phyloP scores from a whole-genome alignment of 2,797 vertebrate species.

The Acanthornis magna region DNA sequence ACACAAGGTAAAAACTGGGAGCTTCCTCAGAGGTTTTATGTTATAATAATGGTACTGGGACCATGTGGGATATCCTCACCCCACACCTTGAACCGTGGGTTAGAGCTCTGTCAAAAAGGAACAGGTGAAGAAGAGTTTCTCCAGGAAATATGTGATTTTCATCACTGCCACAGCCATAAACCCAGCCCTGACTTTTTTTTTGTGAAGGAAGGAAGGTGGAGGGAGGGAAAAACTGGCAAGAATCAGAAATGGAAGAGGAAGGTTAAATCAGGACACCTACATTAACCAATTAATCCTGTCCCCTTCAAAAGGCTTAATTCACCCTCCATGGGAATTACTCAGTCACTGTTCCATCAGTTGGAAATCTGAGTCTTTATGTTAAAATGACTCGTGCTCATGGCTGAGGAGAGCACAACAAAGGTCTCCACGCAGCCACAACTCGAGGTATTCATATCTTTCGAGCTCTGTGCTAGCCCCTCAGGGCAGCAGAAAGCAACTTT shows the following conservation, averaged over 20 bases:
- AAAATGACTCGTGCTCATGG: not conserved
- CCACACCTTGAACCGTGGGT: not conserved
- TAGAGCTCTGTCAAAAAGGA: not conserved
- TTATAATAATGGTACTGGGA: not conserved
- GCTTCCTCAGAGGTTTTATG: not conserved
- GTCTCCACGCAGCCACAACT: not conserved
- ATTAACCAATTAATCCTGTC: not conserved
- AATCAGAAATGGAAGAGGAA: not conserved
- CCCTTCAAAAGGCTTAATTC: not conserved
- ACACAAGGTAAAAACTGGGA: accelerated
- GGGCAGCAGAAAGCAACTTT: not conserved
- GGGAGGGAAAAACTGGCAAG: not conserved
- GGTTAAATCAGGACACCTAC: not conserved
- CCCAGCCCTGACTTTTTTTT: not conserved
- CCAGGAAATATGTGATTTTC: not conserved
- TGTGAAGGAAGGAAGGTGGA: not conserved
- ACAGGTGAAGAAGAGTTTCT: not conserved
- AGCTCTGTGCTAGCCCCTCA: not conserved
- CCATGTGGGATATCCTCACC: not conserved
- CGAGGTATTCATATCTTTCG: not conserved
- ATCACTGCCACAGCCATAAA: not conserved
- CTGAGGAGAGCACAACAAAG: conserved; percentile 4
- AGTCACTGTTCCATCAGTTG: not conserved
- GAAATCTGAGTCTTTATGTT: not conserved
- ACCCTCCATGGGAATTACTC: not conserved